Evolutionary conservation across 2,888 invertebrate genomes (phyloP), one percentile per base, ranked within the genome.

Genomic region (Megastigmus dorsalis): DNA sequence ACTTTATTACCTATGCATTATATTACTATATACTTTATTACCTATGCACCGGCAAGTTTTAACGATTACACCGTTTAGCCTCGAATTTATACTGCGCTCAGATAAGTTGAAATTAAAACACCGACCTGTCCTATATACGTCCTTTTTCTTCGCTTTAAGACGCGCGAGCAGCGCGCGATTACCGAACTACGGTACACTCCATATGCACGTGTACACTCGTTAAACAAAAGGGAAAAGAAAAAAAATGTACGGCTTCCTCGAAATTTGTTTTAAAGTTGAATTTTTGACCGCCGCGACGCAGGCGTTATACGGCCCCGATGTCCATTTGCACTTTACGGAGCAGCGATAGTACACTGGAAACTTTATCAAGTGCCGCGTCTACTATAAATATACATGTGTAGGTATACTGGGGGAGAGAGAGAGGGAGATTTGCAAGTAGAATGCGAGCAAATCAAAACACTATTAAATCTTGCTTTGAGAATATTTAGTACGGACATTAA

Each of bases 41-140:
- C n/a, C 2, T 50, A 26, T 20, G 30, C 1, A 30, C 2, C n/a
- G n/a, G n/a, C n/a, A n/a, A 79, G 70, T 78, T 79, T 77, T 76
- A 78, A 76, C 77, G 75, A 70, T 76, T 62, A 48, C 71, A 62
- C 57, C 77, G 70, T 77, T 79, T 71, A 77, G 63, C 54, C 63
- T 65, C 70, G 70, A 81, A 80, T 81, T 79, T 80, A 80, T 77
- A 77, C 57, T 57, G 45, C 63, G 65, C 75, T 76, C 76, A 77
- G 80, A 79, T 80, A 80, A 80, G 70, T 80, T 78, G 48, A 79
- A 79, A 81, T 82, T 78, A 79, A 79, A 81, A 77, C 66, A 30
- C 41, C 15, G 36, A 33, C n/a, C 15, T 9, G 41, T 52, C 45
- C n/a, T n/a, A n/a, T n/a, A n/a, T n/a, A 20, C 60, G 23, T 20